Evolutionary conservation across 2,888 invertebrate genomes (phyloP).

Genomic region (Nomada ruficornis): DNA sequence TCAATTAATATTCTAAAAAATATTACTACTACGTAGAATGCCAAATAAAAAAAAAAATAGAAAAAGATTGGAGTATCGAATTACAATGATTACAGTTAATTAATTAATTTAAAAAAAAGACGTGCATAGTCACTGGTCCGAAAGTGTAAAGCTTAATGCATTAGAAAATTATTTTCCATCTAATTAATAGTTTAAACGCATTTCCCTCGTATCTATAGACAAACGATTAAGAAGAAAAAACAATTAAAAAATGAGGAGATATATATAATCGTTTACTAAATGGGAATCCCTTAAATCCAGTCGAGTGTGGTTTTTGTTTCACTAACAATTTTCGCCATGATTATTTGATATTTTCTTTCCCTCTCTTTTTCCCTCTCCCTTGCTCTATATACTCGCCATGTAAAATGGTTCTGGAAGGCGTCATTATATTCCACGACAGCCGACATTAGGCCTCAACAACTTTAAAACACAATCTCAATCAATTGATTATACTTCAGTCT

Average conservation of each 20-base stretch:
- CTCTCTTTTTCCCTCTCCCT: too few species aligned
- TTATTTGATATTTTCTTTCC: background rate
- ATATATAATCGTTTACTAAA: background rate
- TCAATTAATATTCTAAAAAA: slow-evolving; percentile 29
- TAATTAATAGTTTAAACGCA: background rate
- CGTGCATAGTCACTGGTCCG: slow-evolving; percentile 60
- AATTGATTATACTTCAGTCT: slow-evolving; percentile 68
- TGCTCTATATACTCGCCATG: background rate
- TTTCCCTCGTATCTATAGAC: background rate
- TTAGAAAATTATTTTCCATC: slow-evolving; percentile 15
- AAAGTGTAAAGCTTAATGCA: slow-evolving; percentile 70
- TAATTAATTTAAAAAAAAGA: slow-evolving; percentile 44
- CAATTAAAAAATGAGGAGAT: background rate
- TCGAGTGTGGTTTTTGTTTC: background rate
- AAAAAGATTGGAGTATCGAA: slow-evolving; percentile 46
- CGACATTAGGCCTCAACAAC: slow-evolving; percentile 64
- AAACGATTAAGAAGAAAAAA: background rate
- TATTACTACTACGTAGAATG: slow-evolving; percentile 55
- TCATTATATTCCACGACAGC: background rate
- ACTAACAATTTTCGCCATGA: background rate
- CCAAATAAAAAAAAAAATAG: slow-evolving; percentile 38
- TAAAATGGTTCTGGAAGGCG: background rate
- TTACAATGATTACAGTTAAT: slow-evolving; percentile 60
- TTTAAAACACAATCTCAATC: slow-evolving; percentile 53
- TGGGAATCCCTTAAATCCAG: background rate